phyloP scores from a whole-genome alignment of 2,888 invertebrate genomes.

The Caenorhabditis macrosperma region DNA sequence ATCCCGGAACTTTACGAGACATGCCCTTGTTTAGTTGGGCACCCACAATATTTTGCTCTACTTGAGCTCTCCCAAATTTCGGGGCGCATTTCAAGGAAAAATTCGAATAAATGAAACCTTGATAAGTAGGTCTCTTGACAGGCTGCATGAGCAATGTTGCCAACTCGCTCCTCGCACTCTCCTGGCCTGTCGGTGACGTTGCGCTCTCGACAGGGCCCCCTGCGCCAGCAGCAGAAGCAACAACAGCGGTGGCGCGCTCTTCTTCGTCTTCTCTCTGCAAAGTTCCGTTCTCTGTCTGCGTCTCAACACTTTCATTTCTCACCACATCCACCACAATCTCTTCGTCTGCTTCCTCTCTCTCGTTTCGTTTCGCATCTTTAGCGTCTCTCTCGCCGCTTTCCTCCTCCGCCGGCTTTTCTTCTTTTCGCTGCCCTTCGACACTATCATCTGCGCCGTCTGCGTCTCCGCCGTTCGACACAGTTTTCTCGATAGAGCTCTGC shows the following conservation, averaged over 20 bases:
- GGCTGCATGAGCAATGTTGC: conserved; percentile 22
- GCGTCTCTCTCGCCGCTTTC: background rate
- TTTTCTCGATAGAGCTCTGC: background rate
- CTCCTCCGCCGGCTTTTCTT: conserved; percentile 1
- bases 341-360: conserved; percentile 19
- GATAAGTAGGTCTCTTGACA: conserved; percentile 17
- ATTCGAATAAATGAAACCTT: conserved; percentile 19
- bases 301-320: conserved; percentile 21
- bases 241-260: background rate
- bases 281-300: conserved; percentile 1
- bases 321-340: conserved; percentile 13
- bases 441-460: conserved; percentile 6
- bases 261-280: conserved; percentile 25
- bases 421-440: conserved; percentile 7
- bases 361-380: conserved; percentile 1
- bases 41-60: too few relatives aligned
- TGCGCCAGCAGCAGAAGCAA: conserved; percentile 6
- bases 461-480: conserved; percentile 6
- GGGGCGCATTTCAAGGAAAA: background rate
- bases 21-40: too few relatives aligned
- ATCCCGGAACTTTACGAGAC: too few relatives aligned
- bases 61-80: too few relatives aligned
- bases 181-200: conserved; percentile 8
- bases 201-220: conserved; percentile 10
- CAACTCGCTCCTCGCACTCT: conserved; percentile 17